These are phyloP conservation scores for Stigmatopora argus DNA, from an alignment of 2,113 vertebrate species.

Conservation along the genomic window DNA sequence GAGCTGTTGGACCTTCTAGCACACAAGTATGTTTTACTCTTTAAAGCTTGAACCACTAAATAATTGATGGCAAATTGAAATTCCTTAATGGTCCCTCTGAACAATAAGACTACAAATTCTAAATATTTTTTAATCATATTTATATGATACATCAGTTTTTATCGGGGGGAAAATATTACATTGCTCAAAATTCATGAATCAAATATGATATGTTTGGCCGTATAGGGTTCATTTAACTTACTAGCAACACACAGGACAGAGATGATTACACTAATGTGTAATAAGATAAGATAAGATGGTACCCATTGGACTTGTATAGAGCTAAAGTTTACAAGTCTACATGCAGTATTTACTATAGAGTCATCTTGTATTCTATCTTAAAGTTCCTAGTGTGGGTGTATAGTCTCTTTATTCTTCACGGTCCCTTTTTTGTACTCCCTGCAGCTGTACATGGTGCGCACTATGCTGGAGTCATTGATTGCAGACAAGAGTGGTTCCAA, in stretches of 20 bases:
- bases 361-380: neutral
- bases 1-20: slow-evolving; percentile 96
- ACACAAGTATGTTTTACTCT: slow-evolving; percentile 78
- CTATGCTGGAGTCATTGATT: slow-evolving; percentile 96
- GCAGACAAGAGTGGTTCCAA: slow-evolving; percentile 98
- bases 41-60: too few relatives aligned
- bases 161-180: too few relatives aligned
- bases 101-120: too few relatives aligned
- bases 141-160: too few relatives aligned
- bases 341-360: neutral
- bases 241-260: neutral
- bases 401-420: neutral
- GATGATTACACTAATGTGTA: neutral
- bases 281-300: neutral
- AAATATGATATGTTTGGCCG: too few relatives aligned
- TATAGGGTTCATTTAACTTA: too few relatives aligned
- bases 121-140: too few relatives aligned
- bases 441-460: slow-evolving; percentile 97
- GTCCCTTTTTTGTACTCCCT: neutral
- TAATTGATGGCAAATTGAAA: too few relatives aligned
- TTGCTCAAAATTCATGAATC: too few relatives aligned
- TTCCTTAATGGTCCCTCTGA: too few relatives aligned
- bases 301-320: neutral
- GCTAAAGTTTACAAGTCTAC: neutral
- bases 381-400: neutral